A percentile compares a stretch with the other conserved stretches of the same genome.
These are phyloP conservation scores for Cephus nigrinus DNA, from an alignment of 2,888 invertebrate species.

Conservation along the genomic window DNA sequence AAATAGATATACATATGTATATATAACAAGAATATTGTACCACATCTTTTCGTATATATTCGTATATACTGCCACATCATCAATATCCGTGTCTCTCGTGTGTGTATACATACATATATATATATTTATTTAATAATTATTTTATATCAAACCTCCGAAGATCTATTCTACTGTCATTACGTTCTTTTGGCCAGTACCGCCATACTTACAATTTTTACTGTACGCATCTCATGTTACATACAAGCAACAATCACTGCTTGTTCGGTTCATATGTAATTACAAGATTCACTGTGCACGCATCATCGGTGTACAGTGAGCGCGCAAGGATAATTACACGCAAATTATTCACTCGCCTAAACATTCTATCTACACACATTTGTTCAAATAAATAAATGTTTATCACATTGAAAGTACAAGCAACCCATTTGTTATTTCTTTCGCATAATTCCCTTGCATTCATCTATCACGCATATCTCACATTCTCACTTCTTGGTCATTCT, in stretches of 20 bases:
- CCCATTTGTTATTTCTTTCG: background rate
- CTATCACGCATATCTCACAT: background rate
- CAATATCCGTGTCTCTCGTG: background rate
- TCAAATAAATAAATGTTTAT: conserved; percentile 60
- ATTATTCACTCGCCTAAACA: conserved; percentile 19
- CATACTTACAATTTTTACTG: conserved; percentile 44
- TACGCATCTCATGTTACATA: conserved; percentile 23
- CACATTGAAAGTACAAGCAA: conserved; percentile 36
- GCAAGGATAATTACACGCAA: conserved; percentile 19
- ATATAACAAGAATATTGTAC: background rate
- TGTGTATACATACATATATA: background rate
- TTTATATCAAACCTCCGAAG: background rate
- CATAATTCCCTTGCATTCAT: background rate
- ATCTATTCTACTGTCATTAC: conserved; percentile 26
- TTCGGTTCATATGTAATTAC: conserved; percentile 8
- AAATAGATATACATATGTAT: background rate
- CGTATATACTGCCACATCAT: background rate
- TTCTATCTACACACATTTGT: conserved; percentile 43
- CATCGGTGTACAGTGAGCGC: conserved; percentile 22
- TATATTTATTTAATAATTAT: background rate
- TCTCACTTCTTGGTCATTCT: background rate
- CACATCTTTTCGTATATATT: background rate
- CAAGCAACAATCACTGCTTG: conserved; percentile 24
- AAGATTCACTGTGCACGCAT: conserved; percentile 10
- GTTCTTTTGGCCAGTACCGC: conserved; percentile 33